Conservation (phyloP, 2,113 vertebrate genomes). For the Lophura nycthemera region DNA sequence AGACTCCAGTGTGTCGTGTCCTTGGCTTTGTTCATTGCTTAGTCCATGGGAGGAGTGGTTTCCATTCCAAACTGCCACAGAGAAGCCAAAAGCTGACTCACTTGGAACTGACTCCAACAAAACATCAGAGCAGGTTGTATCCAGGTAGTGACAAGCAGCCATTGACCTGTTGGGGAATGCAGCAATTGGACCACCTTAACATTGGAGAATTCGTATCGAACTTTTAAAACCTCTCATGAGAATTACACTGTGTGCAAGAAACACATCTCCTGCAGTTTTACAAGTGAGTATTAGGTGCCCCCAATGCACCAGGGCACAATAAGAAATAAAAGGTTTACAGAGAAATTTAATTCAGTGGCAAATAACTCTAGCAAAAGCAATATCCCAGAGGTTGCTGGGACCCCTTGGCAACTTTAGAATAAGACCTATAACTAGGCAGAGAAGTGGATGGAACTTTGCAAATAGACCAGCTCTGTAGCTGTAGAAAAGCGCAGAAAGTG, state of each 20-base stretch:
- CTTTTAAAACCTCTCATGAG: conserved; percentile 70
- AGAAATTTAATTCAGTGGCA: conserved; percentile 38
- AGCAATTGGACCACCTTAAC: conserved; percentile 68
- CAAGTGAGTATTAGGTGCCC: conserved; percentile 51
- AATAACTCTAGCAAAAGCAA: neutral
- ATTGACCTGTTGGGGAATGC: conserved; percentile 48
- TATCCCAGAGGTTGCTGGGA: neutral
- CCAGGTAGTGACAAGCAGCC: conserved; percentile 54
- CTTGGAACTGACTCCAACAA: conserved; percentile 58
- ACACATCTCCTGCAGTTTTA: conserved; percentile 70
- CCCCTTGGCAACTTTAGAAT: neutral
- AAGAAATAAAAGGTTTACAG: conserved; percentile 45
- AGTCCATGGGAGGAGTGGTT: neutral
- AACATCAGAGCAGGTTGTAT: conserved; percentile 23
- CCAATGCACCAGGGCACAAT: conserved; percentile 51
- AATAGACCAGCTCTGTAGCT: neutral
- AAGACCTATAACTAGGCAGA: neutral
- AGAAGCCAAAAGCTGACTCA: conserved; percentile 38
- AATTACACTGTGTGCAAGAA: conserved; percentile 69
- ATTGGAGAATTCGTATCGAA: conserved; percentile 54
- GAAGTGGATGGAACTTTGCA: neutral
- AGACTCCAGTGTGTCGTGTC: fast-evolving
- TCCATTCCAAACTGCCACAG: neutral
- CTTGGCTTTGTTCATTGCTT: neutral
- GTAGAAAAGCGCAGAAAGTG: neutral